These are phyloP conservation scores for Ornithoptera alexandrae DNA, from an alignment of 2,888 invertebrate genomes.

Conservation along the genomic window DNA sequence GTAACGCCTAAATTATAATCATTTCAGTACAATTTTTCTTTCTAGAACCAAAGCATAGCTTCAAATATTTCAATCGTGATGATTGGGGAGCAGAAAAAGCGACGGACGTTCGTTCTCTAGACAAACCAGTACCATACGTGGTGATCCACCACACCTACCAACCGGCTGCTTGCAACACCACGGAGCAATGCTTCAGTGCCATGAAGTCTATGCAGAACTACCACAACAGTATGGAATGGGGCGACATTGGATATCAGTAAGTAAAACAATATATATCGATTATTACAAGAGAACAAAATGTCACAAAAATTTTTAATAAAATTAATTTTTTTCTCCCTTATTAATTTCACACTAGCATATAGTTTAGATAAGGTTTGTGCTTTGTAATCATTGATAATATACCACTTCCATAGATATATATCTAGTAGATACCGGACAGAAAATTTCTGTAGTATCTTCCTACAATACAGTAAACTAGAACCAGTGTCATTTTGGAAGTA, in stretches of 20 bases:
- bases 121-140: conserved; percentile 82
- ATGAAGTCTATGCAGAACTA: conserved; percentile 84
- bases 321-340: too few relatives aligned
- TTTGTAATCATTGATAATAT: too few relatives aligned
- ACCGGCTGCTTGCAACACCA: conserved; percentile 80
- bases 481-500: too few relatives aligned
- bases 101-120: conserved; percentile 63
- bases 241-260: conserved; percentile 84
- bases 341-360: too few relatives aligned
- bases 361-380: too few relatives aligned
- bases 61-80: conserved; percentile 56
- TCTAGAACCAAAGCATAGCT: conserved; percentile 32
- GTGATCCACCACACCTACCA: conserved; percentile 86
- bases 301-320: too few relatives aligned
- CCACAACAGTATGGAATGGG: conserved; percentile 82
- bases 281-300: neutral
- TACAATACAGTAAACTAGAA: too few relatives aligned
- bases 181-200: conserved; percentile 72
- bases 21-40: neutral
- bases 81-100: conserved; percentile 82
- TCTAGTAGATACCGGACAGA: too few relatives aligned
- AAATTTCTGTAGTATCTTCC: too few relatives aligned
- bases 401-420: too few relatives aligned
- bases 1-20: neutral
- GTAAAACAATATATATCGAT: conserved; percentile 32